A percentile compares a stretch with the other conserved stretches of the same genome.
phyloP scores from a whole-genome alignment of 2,888 invertebrate genomes.

The Diploptera punctata region DNA sequence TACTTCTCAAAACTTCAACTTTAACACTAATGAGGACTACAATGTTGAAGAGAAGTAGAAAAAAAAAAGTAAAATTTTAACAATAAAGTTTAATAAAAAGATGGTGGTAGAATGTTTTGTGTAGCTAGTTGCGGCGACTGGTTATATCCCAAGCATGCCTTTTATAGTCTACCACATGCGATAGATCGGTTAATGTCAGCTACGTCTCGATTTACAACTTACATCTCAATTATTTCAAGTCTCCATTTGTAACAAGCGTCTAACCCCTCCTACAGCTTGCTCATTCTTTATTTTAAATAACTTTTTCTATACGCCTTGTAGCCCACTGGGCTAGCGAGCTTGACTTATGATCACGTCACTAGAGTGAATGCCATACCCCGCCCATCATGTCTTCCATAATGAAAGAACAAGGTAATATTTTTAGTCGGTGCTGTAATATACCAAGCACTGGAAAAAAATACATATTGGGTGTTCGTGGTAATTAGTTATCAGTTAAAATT shows the following conservation, averaged over 20 bases:
- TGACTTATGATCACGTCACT: conserved; percentile 28
- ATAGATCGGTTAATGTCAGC: conserved; percentile 54
- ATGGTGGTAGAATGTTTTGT: not conserved
- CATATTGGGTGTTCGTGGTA: conserved; percentile 8
- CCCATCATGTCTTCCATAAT: conserved; percentile 15
- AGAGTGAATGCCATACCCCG: not conserved
- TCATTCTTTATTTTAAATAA: conserved; percentile 7
- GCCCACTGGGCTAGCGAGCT: not conserved
- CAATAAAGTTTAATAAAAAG: too few species aligned
- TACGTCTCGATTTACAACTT: conserved; percentile 50
- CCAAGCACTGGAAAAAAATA: not conserved
- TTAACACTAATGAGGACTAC: too few species aligned
- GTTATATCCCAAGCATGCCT: conserved; percentile 3
- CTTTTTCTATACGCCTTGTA: not conserved
- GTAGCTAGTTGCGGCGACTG: not conserved
- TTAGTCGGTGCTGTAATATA: not conserved
- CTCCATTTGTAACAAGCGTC: conserved; percentile 50
- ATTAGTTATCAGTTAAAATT: not conserved
- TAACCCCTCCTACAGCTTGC: not conserved
- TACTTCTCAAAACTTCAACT: too few species aligned
- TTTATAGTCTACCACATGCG: conserved; percentile 32
- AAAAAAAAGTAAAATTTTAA: too few species aligned
- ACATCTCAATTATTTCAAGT: conserved; percentile 55
- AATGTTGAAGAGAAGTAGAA: too few species aligned
- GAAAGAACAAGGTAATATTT: conserved; percentile 20